Evolutionary conservation across 1,140 invertebrate genomes (phyloP), one percentile per base, ranked within the genome.

Genomic region (Drosophila azteca): DNA sequence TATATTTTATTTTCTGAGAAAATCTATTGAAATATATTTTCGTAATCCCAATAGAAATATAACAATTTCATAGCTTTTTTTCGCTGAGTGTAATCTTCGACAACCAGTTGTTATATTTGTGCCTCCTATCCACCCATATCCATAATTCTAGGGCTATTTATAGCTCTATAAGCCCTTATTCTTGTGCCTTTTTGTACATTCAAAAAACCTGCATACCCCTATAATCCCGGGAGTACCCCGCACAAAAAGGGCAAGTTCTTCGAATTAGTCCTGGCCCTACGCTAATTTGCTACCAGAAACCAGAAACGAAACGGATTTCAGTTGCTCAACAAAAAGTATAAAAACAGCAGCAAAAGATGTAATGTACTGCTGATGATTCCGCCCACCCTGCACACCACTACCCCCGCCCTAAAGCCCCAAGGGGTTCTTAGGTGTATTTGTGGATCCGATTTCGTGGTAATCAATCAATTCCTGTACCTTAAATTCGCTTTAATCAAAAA

Each of bases 381-480:
- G 17, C 64, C 29, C n/a, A n/a, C n/a, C n/a, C n/a, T n/a, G n/a
- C n/a, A n/a, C n/a, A n/a, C n/a, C n/a, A n/a, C n/a, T n/a, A n/a
- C n/a, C n/a, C n/a, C n/a, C n/a, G n/a, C 29, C 64, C 29, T 13
- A 59, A 59, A 48, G 17, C 20, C n/a, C 43, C 9, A 11, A 11
- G 35, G 31, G 46, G 3, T 13, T 39, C 35, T 11, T 11, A 39
- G 35, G 35, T 39, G 35, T 4, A 65, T 57, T 60, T 63, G 63
- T 35, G 50, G 46, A 20, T 49, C 45, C 11, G 35, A 69, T 50
- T 50, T 44, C 26, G 9, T 20, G 45, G 44, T 69, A 58, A 69
- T 69, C 67, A 69, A 69, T 69, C 64, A 69, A 69, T 49, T 39
- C 11, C 9, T 39, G 35, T 68, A 49, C 31, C 24, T 43, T 35